phyloP scores from a whole-genome alignment of 2,888 invertebrate genomes.

The Mayetiola destructor region DNA sequence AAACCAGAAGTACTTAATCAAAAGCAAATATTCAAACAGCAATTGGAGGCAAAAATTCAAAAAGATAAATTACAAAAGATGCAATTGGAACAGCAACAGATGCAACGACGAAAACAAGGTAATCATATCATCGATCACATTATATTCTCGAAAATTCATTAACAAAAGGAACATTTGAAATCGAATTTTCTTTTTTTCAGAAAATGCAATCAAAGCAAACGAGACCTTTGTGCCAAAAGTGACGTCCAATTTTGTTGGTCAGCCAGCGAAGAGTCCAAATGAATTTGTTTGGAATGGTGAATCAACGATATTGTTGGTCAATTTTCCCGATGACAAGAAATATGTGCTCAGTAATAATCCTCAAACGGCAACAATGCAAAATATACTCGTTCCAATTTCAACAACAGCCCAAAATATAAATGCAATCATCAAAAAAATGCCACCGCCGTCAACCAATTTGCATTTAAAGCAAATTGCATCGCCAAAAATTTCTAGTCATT shows the following conservation, averaged over 20 bases:
- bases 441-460: neutral
- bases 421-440: conserved; percentile 13
- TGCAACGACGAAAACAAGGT: conserved; percentile 28
- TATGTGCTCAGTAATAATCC: conserved; percentile 39
- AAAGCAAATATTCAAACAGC: conserved; percentile 45
- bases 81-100: conserved; percentile 26
- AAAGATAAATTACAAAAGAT: conserved; percentile 28
- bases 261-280: conserved; percentile 31
- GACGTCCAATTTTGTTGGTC: conserved; percentile 1
- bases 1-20: conserved; percentile 28
- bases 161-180: neutral
- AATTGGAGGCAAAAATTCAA: conserved; percentile 56
- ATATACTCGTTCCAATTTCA: conserved; percentile 38
- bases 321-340: conserved; percentile 34
- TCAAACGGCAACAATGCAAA: conserved; percentile 42
- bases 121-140: conserved; percentile 17
- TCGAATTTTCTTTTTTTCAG: neutral
- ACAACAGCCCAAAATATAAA: neutral
- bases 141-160: neutral
- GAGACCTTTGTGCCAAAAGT: neutral
- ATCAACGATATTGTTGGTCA: conserved; percentile 40
- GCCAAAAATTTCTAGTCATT: conserved; percentile 3
- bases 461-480: neutral
- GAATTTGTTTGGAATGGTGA: conserved; percentile 51
- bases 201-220: neutral